Evolutionary conservation across 2,113 vertebrate genomes (phyloP).

Genomic region (Tragelaphus imberbis): DNA sequence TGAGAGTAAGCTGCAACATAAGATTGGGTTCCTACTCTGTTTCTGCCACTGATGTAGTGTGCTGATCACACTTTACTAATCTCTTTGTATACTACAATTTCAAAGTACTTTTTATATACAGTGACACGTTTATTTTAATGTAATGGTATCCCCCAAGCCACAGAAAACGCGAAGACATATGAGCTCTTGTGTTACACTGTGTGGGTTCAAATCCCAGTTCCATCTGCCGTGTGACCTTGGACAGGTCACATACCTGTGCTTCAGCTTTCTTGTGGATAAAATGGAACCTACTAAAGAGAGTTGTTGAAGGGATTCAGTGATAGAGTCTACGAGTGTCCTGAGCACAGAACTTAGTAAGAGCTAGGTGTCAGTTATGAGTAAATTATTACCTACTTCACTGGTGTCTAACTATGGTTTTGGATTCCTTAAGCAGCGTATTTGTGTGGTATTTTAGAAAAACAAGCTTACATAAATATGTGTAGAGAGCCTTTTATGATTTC

Average conservation of each 20-base stretch:
- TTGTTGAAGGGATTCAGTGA: neutral
- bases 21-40: neutral
- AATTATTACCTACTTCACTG: neutral
- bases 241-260: conserved; percentile 3
- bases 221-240: neutral
- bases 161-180: neutral
- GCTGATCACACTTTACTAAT: neutral
- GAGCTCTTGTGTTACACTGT: neutral
- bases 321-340: neutral
- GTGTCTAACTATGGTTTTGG: neutral
- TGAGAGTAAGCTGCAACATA: neutral
- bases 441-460: neutral
- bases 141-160: neutral
- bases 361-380: neutral
- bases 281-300: neutral
- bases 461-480: neutral
- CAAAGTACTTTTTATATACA: conserved; percentile 38
- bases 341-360: neutral
- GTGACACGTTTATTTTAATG: neutral
- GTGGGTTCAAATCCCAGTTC: neutral
- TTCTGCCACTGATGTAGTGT: conserved; percentile 23
- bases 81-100: neutral
- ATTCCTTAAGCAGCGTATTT: neutral
- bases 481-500: neutral
- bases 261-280: neutral